Base-by-base conservation (phyloP, 2,888 invertebrate species). In the Drosophila antonietae region DNA sequence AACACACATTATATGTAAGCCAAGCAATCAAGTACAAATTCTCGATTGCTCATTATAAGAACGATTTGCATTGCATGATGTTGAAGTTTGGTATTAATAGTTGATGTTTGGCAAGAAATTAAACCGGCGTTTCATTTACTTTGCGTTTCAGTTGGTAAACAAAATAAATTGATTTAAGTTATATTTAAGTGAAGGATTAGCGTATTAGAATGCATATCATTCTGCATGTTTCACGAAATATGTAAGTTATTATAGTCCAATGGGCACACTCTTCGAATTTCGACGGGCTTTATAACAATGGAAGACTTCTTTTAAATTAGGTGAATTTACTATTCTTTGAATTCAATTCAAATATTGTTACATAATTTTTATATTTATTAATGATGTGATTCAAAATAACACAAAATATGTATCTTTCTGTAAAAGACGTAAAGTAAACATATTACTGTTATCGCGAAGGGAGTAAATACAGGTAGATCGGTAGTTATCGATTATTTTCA, bases 401-500 rank as follows among this genome's bases (percentile, higher is more conserved):
- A 10, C 3, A 1, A 39, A 20, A 28, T 39, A 7, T 39, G 2
- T 14, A 14, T 14, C 12, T 12, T 37, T 2, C 0, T 23, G 33
- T 53, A 31, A 47, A 35, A 23, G 9, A 12, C 20, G 46, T 20
- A 1, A 28, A 39, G 18, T 37, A 59, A 41, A 37, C 43, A 70
- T 37, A 59, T 52, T 39, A 55, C 9, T 23, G 20, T 15, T 20
- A 43, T 20, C 39, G 31, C 55, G 15, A 33, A 46, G 31, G 43
- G 43, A 37, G 14, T 56, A 57, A 35, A 69, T 18, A 9, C 14
- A 23, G 31, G 10, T 59, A 56, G 59, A 58, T 71, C 49, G 41
- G 44, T 18, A 60, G 71, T 39, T 69, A 76, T 73, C 73, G 73
- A 73, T 69, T 51, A 56, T 41, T 76, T 59, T 7, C 0, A 41